phyloP scores from a whole-genome alignment of 35 echinoderm and acorn worm genomes.

The Eucidaris tribuloides region DNA sequence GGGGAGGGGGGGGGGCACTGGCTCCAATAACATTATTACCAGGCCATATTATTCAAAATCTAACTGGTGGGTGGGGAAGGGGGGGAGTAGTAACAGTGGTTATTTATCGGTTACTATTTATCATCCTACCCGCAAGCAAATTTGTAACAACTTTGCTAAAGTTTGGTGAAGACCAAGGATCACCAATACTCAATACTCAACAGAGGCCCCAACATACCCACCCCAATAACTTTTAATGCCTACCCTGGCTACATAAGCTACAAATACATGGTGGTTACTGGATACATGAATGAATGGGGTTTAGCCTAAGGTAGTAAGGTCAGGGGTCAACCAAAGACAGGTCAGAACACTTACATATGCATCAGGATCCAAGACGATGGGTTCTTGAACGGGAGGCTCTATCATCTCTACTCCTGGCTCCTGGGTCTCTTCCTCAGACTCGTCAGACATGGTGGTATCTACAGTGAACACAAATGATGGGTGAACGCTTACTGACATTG shows the following conservation, averaged over 20 bases:
- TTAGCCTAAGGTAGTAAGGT: neutral
- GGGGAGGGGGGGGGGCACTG: no score
- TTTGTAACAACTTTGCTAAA: no score
- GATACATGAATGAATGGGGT: neutral
- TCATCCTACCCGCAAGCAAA: no score
- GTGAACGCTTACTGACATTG: no score
- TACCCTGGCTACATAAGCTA: neutral
- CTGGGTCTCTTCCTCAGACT: neutral
- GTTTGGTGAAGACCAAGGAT: neutral
- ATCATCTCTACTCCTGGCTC: constrained; percentile 8
- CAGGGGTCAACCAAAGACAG: neutral
- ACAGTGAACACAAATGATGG: no score
- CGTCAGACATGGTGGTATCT: neutral
- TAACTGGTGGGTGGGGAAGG: no score
- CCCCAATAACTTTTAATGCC: neutral
- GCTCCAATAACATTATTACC: no score
- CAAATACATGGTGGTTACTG: neutral
- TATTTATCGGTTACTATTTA: no score
- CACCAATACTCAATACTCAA: neutral
- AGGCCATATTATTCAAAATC: no score
- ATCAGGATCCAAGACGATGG: neutral
- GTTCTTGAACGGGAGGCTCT: neutral
- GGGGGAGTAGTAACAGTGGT: no score
- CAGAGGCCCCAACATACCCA: neutral
- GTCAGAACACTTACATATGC: neutral